Evolutionary conservation across 2,113 vertebrate species (phyloP), one percentile per base, ranked within the genome.

Genomic region (Coracopsis vasa): DNA sequence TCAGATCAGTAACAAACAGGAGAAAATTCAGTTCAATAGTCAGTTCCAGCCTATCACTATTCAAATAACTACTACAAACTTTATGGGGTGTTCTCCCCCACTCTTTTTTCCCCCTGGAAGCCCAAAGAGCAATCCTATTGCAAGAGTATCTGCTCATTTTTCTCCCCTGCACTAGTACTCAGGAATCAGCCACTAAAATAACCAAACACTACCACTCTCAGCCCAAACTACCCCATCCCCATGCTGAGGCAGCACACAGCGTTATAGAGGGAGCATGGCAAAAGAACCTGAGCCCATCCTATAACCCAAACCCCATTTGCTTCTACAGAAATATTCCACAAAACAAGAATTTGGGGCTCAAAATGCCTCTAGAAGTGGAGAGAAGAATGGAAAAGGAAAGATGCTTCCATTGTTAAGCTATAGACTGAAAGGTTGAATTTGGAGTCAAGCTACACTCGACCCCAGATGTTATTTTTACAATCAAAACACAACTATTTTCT

Each of bases 181-280:
- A 67, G 1, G 4, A 58, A 60, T 41, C 50, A 84, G 72, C 65
- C 87, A 51, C 72, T 35, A 27, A 86, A 73, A 54, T 17, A 35
- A 20, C 1, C 3, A 27, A 74, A 6, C 2, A 58, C 39, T 60
- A 28, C 24, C 53, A 58, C 19, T 11, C 25, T 31, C 42, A 35
- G 80, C 27, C 61, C 64, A 48, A 35, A 65, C 64, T 50, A 31
- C 54, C 29, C 45, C 60, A 8, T 29, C 27, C 47, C 28, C 25
- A 10, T 3, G 7, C 7, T 0, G 0, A 5, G 39, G 48, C 45
- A 44, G 77, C 27, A 29, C 3, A 17, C 2, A 48, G 64, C 74
- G 41, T 0, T 0, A 12, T 0, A 13, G 4, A 5, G 7, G 24
- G 4, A 70, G 19, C 2, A 25, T 7, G 11, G 47, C 45, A 42